Evolutionary conservation across 2,888 invertebrate genomes (phyloP).

Genomic region (Coenonympha arcania): DNA sequence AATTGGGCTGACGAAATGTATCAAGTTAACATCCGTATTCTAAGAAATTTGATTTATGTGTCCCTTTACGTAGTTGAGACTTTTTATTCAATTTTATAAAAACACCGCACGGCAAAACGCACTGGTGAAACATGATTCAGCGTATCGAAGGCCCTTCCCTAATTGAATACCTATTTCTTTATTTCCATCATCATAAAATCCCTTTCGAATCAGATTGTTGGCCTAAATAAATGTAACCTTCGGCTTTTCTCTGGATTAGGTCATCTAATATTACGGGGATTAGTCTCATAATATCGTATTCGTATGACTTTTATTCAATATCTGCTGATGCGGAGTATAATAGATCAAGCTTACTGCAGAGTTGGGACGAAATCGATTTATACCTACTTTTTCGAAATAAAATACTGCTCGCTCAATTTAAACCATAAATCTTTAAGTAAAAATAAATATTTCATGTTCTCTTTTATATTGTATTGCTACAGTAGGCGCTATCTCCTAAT

Average conservation of each 20-base stretch:
- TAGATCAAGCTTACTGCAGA: conserved; percentile 7
- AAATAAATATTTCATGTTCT: neutral
- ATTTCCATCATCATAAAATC: conserved; percentile 12
- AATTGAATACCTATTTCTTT: conserved; percentile 13
- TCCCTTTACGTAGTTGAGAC: neutral
- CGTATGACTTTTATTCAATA: conserved; percentile 13
- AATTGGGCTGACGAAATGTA: neutral
- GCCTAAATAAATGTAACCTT: conserved; percentile 13
- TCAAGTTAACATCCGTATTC: neutral
- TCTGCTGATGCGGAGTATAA: conserved; percentile 9
- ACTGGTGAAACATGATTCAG: conserved; percentile 3
- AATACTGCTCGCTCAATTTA: neutral
- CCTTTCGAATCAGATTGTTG: conserved; percentile 12
- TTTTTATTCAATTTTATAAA: conserved; percentile 2
- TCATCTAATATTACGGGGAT: conserved; percentile 20
- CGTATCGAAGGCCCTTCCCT: conserved; percentile 3
- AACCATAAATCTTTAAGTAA: neutral
- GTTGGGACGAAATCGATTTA: conserved; percentile 2
- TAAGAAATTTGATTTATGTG: neutral
- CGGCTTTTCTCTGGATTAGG: conserved; percentile 14
- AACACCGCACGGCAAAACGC: neutral
- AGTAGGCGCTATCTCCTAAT: no score
- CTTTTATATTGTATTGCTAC: no score
- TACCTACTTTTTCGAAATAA: neutral
- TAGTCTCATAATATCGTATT: conserved; percentile 15